Evolutionary conservation across 2,113 vertebrate genomes (phyloP), one percentile per base, ranked within the genome.

Genomic region (Sebastes fasciatus): DNA sequence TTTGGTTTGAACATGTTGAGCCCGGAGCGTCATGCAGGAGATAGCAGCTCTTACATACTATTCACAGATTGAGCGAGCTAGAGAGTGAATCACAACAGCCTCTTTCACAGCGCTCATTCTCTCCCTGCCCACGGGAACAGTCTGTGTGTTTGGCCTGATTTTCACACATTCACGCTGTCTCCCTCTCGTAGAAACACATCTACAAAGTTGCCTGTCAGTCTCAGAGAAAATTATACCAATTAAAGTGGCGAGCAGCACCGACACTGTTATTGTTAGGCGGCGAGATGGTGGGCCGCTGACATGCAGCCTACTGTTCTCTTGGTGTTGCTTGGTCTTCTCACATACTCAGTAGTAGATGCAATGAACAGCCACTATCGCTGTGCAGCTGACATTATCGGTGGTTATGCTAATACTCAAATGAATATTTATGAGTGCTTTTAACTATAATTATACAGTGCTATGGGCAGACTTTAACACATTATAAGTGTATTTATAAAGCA

Each of bases 1-100:
- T 96, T 94, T 95, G 96, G 96, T 91, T 62, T 14, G 87, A 77
- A 85, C 69, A 64, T 77, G 90, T 52, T n/a, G 83, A 69, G 75
- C 82, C 84, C 46, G 71, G 73, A 86, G 80, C 93, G 87, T 93
- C 91, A 92, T 70, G 89, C 77, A n/a, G 19, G 64, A 84, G 66
- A 74, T 77, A 55, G 82, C 74, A 84, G 79, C 80, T 88, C 84
- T 80, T 21, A 57, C 84, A 87, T 85, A 58, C 75, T 86, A 85
- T 86, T 88, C 89, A 84, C 91, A 90, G 86, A 75, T 8, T 40
- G 61, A 77, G 34, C 34, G 79, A 61, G 83, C 78, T 83, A 86
- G 21, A 49, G 73, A 76, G 86, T 91, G 92, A 92, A 93, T 94
- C 90, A 92, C 77, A 90, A 1, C 67, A 72, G 65, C 23, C 83